Base-by-base conservation (phyloP, 2,113 vertebrate genomes). In the Apodemus speciosus region DNA sequence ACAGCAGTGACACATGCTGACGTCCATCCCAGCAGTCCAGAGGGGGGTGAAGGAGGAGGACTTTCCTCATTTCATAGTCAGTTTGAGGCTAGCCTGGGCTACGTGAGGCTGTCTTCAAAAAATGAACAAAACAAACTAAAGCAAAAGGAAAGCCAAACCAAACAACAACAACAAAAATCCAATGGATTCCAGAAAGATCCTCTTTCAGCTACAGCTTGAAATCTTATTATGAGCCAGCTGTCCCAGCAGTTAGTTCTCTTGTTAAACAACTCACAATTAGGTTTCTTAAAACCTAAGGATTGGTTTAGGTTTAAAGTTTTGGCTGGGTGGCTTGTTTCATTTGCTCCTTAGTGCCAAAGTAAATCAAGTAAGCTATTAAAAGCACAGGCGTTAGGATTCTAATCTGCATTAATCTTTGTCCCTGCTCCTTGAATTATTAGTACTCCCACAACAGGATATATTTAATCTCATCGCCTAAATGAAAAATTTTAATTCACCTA, bases 381-480 rank as follows among this genome's bases (percentile, higher is more conserved):
- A 93, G 77, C 68, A 88, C 77, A 66, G 25, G 62, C 91, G 46
- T 96, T 95, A 91, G 92, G 79, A 87, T 92, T 94, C 83, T 89
- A 96, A 96, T 89, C 89, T 94, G 58, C 84, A 95, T 92, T 86
- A 92, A 95, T 94, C 85, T 95, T 91, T 94, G 51, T 88, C 80
- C 60, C 75, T 88, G 68, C 40, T 93, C 40, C 66, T 89, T 96
- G 86, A 92, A 92, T 96, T 94, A 93, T 95, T 95, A 94, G 91
- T 92, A 92, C 69, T 94, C 69, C 75, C 38, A 96, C 86, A 84
- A 92, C 62, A 91, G 75, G 73, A 89, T 95, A 90, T 94, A 92
- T 93, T 95, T 94, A 92, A 95, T 96, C 58, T 95, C 69, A 80
- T 97, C 92, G 90, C 40, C 64, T 95, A 96, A 94, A 91, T 96